phyloP scores from a whole-genome alignment of 2,888 invertebrate species.

The Zygothrica quintamaculata region DNA sequence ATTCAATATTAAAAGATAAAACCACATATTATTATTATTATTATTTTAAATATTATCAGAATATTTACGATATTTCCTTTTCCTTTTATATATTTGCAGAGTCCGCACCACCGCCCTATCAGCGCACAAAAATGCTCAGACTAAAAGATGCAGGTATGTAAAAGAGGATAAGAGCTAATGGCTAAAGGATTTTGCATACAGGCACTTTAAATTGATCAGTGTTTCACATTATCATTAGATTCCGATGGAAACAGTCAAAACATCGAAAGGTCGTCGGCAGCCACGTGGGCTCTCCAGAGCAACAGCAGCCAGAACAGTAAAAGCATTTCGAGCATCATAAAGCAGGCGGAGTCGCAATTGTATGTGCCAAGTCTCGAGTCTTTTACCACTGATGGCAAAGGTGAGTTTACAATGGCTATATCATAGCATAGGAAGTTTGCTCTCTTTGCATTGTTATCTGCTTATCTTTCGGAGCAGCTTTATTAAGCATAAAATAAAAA shows the following conservation, averaged over 20 bases:
- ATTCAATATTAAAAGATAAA: too few relatives aligned
- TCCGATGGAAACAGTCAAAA: slow-evolving; percentile 88
- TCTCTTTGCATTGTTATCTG: slow-evolving; percentile 30
- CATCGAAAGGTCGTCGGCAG: slow-evolving; percentile 63
- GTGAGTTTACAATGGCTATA: slow-evolving; percentile 86
- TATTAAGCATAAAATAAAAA: slow-evolving; percentile 27
- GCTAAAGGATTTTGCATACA: slow-evolving; percentile 1
- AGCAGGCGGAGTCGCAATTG: slow-evolving; percentile 60
- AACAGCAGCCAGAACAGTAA: slow-evolving; percentile 58
- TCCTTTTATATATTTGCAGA: slow-evolving; percentile 86
- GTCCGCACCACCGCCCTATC: slow-evolving; percentile 93
- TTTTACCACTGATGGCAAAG: slow-evolving; percentile 93
- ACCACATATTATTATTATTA: neutral
- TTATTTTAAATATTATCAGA: neutral
- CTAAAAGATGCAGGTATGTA: slow-evolving; percentile 91
- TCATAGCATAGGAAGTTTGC: slow-evolving; percentile 24
- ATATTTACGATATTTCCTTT: neutral
- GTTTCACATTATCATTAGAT: slow-evolving; percentile 50
- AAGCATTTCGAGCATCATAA: slow-evolving; percentile 67
- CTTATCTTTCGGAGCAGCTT: slow-evolving; percentile 49
- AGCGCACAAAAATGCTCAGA: slow-evolving; percentile 89
- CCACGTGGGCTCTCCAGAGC: slow-evolving; percentile 47
- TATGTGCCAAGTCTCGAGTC: slow-evolving; percentile 86
- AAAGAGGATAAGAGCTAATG: too few relatives aligned
- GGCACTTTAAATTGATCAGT: slow-evolving; percentile 26